A percentile compares a stretch with the other conserved stretches of the same genome.
These are phyloP conservation scores for Chamaea fasciata DNA, from an alignment of 2,113 vertebrate species.

Conservation along the genomic window DNA sequence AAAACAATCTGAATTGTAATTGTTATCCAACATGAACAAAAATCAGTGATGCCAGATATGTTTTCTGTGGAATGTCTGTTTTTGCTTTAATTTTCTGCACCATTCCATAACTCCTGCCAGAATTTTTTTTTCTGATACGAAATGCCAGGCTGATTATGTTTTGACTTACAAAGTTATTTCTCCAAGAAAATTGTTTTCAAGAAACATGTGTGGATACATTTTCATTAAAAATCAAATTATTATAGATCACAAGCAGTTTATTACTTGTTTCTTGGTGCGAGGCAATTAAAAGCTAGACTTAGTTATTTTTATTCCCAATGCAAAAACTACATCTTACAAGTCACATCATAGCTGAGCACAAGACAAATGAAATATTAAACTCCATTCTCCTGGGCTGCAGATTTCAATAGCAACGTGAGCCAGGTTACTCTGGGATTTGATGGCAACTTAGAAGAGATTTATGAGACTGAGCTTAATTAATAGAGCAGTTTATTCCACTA, in stretches of 20 bases:
- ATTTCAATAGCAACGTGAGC: neutral
- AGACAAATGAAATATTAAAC: conserved; percentile 22
- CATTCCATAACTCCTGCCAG: neutral
- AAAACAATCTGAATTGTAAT: neutral
- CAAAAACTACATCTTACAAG: neutral
- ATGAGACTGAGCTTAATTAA: conserved; percentile 25
- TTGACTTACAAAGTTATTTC: neutral
- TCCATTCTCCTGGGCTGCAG: neutral
- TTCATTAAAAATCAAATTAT: conserved; percentile 17
- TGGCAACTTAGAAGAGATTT: conserved; percentile 9
- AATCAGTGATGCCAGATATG: neutral
- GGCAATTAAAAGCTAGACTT: neutral
- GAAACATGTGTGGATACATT: neutral
- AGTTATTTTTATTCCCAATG: neutral
- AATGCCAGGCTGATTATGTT: neutral
- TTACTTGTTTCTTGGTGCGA: neutral
- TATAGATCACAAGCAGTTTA: neutral
- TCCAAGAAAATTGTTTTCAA: neutral
- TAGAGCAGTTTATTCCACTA: neutral
- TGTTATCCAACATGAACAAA: neutral
- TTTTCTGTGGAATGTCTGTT: neutral
- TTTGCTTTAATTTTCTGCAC: neutral
- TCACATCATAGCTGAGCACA: neutral
- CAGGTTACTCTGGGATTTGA: conserved; percentile 2
- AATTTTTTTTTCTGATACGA: neutral